These are phyloP conservation scores for Drosophila monieri DNA, from an alignment of 2,888 invertebrate genomes.

Conservation along the genomic window DNA sequence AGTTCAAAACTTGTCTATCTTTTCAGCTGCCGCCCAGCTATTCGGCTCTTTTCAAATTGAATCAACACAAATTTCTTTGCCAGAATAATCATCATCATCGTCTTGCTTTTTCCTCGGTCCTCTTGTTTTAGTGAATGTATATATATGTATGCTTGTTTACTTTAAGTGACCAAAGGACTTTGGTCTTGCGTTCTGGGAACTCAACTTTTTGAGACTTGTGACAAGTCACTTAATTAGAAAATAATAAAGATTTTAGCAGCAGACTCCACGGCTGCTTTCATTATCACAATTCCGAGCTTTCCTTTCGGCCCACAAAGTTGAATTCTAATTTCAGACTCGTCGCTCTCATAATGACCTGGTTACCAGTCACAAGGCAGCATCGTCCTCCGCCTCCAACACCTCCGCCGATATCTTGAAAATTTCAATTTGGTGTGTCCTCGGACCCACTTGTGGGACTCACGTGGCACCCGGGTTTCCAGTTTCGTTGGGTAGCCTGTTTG, in stretches of 20 bases:
- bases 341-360: conserved; percentile 71
- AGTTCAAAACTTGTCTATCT: conserved; percentile 50
- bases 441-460: conserved; percentile 48
- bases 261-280: conserved; percentile 62
- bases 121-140: conserved; percentile 52
- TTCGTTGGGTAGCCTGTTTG: conserved; percentile 50
- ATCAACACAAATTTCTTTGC: conserved; percentile 74
- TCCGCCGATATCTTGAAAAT: conserved; percentile 54
- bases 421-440: conserved; percentile 65
- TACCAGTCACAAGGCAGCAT: conserved; percentile 43
- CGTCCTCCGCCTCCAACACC: conserved; percentile 1
- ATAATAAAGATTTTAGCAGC: conserved; percentile 74
- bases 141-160: background rate
- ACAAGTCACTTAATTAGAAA: conserved; percentile 79
- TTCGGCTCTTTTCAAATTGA: conserved; percentile 72
- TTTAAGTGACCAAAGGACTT: conserved; percentile 60
- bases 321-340: conserved; percentile 64
- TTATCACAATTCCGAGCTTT: conserved; percentile 63
- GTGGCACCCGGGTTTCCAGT: conserved; percentile 18
- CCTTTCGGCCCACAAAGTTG: conserved; percentile 40
- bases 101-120: conserved; percentile 16
- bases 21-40: conserved; percentile 48
- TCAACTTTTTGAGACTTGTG: conserved; percentile 45
- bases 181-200: conserved; percentile 15
- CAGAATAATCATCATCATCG: conserved; percentile 42